Conservation (phyloP, 2,113 vertebrate genomes). For the Chloebia gouldiae region DNA sequence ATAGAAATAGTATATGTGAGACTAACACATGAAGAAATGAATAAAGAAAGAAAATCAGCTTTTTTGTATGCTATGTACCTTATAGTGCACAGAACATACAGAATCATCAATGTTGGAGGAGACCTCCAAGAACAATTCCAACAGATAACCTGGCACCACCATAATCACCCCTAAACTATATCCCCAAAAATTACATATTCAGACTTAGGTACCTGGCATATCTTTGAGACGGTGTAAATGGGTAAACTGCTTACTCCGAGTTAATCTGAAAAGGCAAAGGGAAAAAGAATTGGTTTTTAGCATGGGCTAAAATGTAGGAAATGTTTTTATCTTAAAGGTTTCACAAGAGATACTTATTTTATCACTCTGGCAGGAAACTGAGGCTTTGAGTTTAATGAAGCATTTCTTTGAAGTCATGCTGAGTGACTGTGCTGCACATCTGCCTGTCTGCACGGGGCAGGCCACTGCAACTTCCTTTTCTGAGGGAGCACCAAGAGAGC, state of each 20-base stretch:
- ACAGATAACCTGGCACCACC: background rate
- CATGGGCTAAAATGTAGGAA: background rate
- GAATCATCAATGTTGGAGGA: background rate
- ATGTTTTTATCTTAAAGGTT: background rate
- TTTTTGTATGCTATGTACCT: background rate
- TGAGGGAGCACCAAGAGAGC: background rate
- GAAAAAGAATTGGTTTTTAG: background rate
- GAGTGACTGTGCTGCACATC: background rate
- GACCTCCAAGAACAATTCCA: background rate
- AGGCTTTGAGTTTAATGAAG: slow-evolving; percentile 28
- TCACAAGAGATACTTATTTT: background rate
- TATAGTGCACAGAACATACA: background rate
- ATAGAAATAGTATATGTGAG: background rate
- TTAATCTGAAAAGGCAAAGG: background rate
- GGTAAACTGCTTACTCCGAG: background rate
- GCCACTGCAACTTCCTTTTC: background rate
- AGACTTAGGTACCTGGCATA: background rate
- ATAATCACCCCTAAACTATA: background rate
- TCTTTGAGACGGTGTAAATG: background rate
- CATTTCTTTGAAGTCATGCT: slow-evolving; percentile 45
- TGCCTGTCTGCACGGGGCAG: background rate
- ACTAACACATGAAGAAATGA: background rate
- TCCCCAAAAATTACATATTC: background rate
- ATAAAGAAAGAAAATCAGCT: background rate
- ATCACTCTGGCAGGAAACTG: background rate